A percentile compares a stretch with the other conserved stretches of the same genome.
These are phyloP conservation scores for Oreochromis spilurus DNA, from an alignment of 2,113 vertebrate genomes.

Conservation along the genomic window DNA sequence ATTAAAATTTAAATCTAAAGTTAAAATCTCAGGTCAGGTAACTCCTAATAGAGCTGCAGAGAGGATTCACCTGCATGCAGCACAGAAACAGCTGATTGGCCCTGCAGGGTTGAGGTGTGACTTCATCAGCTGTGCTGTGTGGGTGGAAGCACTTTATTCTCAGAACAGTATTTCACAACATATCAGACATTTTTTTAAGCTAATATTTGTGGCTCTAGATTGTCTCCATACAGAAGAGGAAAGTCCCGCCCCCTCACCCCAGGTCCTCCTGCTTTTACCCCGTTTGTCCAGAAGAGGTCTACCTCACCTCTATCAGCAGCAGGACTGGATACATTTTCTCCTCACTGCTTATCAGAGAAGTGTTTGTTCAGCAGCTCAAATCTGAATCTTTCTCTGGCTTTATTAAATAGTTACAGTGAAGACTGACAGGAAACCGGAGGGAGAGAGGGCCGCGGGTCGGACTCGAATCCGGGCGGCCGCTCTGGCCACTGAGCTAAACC, in stretches of 20 bases:
- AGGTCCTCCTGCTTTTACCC: background rate
- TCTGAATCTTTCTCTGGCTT: background rate
- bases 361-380: background rate
- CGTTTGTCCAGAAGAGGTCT: slow-evolving; percentile 15
- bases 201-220: background rate
- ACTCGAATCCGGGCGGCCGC: background rate
- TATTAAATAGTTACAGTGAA: fast-evolving
- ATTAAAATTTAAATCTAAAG: background rate
- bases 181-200: background rate
- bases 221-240: background rate
- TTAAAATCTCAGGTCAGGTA: fast-evolving
- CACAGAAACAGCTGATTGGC: background rate
- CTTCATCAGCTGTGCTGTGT: background rate
- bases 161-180: fast-evolving
- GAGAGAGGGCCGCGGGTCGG: fast-evolving
- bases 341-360: background rate
- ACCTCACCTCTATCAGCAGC: background rate
- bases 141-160: background rate
- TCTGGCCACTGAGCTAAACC: background rate
- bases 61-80: background rate
- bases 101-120: background rate
- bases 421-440: background rate
- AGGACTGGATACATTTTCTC: fast-evolving
- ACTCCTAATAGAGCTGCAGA: background rate
- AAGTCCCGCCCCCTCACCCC: background rate